phyloP scores from a whole-genome alignment of 2,888 invertebrate genomes.

The Orgyia antiqua region DNA sequence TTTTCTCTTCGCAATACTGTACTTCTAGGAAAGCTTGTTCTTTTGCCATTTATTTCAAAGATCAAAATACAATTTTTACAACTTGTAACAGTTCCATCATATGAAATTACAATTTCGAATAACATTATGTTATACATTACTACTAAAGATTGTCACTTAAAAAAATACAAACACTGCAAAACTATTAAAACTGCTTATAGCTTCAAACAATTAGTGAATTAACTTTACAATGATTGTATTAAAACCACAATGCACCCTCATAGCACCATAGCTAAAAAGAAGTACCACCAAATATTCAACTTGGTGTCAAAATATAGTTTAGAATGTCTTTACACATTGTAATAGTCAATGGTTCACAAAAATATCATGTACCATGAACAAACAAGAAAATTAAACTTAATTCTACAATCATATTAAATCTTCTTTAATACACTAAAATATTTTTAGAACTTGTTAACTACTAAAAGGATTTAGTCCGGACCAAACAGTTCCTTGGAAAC shows the following conservation, averaged over 20 bases:
- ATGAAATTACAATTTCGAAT: conserved; percentile 66
- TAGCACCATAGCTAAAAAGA: conserved; percentile 8
- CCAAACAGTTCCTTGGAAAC: conserved; percentile 57
- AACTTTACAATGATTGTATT: conserved; percentile 23
- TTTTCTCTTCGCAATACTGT: too few relatives aligned
- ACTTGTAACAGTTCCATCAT: conserved; percentile 71
- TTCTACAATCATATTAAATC: conserved; percentile 70
- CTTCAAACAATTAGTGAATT: conserved; percentile 32
- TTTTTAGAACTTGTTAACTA: conserved; percentile 61
- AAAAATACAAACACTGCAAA: conserved; percentile 63
- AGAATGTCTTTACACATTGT: too few relatives aligned
- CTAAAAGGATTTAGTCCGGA: conserved; percentile 60
- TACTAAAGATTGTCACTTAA: conserved; percentile 48
- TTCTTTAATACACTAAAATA: conserved; percentile 63
- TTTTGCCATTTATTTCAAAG: conserved; percentile 71
- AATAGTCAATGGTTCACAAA: conserved; percentile 45
- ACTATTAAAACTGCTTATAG: conserved; percentile 58
- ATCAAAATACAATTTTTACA: conserved; percentile 75
- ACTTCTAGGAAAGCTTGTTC: too few relatives aligned
- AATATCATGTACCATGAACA: conserved; percentile 54
- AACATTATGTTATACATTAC: conserved; percentile 44
- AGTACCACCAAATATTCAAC: too few relatives aligned
- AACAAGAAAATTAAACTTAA: conserved; percentile 64
- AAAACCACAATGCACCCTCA: conserved; percentile 42
- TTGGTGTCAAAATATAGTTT: too few relatives aligned